A percentile compares a stretch with the other conserved stretches of the same genome.
Evolutionary conservation across 2,888 invertebrate genomes (phyloP).

Genomic region (Xestia rhomboidea): DNA sequence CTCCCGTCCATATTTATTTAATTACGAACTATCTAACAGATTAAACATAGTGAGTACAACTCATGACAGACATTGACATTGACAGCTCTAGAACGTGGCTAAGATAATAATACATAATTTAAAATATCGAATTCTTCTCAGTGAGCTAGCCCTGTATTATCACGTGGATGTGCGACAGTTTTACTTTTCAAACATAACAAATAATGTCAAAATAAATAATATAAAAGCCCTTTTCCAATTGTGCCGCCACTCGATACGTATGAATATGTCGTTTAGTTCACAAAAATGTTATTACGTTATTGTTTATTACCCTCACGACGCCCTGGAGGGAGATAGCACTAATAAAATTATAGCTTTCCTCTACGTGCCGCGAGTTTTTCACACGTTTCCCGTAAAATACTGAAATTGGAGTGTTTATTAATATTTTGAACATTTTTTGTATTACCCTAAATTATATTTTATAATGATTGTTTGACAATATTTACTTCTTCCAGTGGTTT

Average conservation of each 20-base stretch:
- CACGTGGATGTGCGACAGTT: not conserved
- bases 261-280: slow-evolving; percentile 47
- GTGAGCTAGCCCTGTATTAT: too few species aligned
- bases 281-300: slow-evolving; percentile 40
- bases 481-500: not conserved
- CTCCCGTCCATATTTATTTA: too few species aligned
- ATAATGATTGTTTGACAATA: not conserved
- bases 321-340: slow-evolving; percentile 59
- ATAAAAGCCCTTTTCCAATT: slow-evolving; percentile 30
- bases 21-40: not conserved
- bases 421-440: not conserved
- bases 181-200: slow-evolving; percentile 29
- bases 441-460: not conserved
- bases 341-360: slow-evolving; percentile 58
- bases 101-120: too few species aligned
- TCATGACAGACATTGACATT: not conserved
- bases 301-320: slow-evolving; percentile 57
- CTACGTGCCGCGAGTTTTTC: slow-evolving; percentile 57
- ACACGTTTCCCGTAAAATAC: slow-evolving; percentile 14
- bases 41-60: not conserved
- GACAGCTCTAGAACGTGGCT: too few species aligned
- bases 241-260: slow-evolving; percentile 14
- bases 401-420: slow-evolving; percentile 16
- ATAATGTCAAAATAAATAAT: slow-evolving; percentile 25
- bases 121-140: too few species aligned